These are phyloP conservation scores for Smittia aterrima DNA, from an alignment of 2,888 invertebrate species.

Conservation along the genomic window DNA sequence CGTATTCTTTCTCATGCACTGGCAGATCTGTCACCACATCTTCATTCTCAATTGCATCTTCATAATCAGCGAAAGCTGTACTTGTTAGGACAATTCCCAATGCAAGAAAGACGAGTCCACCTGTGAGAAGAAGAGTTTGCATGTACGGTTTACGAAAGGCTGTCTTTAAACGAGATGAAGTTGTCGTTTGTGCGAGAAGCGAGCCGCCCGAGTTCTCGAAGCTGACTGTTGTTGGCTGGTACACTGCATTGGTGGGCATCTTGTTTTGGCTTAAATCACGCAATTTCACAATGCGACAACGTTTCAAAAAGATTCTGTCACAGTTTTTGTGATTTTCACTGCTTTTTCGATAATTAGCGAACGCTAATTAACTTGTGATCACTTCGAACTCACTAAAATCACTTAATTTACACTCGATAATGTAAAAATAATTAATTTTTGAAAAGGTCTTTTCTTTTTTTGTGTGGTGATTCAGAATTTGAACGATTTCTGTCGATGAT, in stretches of 20 bases:
- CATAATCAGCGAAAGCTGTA: conserved; percentile 63
- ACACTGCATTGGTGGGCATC: conserved; percentile 69
- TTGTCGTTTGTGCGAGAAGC: conserved; percentile 50
- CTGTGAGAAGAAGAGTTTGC: conserved; percentile 47
- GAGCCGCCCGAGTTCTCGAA: conserved; percentile 61
- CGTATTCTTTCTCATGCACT: conserved; percentile 46
- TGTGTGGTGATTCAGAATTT: no score
- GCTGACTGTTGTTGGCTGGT: conserved; percentile 75
- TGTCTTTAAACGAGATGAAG: conserved; percentile 47
- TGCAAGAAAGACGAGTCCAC: conserved; percentile 49
- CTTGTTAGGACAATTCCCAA: conserved; percentile 63
- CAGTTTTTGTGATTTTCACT: background rate
- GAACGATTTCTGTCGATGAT: no score
- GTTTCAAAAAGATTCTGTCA: background rate
- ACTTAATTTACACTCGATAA: background rate
- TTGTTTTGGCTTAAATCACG: background rate
- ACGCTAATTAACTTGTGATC: background rate
- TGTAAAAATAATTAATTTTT: background rate
- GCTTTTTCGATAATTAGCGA: background rate
- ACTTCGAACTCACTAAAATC: background rate
- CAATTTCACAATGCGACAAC: conserved; percentile 12
- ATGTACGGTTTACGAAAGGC: conserved; percentile 48
- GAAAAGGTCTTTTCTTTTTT: background rate
- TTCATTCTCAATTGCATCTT: conserved; percentile 53
- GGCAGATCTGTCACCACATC: conserved; percentile 48